phyloP scores from a whole-genome alignment of 2,888 invertebrate genomes.

The Eremobia ochroleuca region DNA sequence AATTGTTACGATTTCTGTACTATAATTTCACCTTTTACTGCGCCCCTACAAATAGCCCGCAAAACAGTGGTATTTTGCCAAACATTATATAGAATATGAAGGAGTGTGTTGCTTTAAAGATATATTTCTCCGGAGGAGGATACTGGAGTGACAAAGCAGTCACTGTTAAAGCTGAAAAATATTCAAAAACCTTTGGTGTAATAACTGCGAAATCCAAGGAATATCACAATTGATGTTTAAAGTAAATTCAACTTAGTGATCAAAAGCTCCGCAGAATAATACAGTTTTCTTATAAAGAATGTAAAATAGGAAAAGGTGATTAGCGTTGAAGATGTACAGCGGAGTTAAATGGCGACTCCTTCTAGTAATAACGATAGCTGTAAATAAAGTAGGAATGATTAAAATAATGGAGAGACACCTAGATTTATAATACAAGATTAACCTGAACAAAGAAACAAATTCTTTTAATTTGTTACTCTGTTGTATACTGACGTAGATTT shows the following conservation, averaged over 20 bases:
- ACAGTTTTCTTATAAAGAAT: slow-evolving; percentile 50
- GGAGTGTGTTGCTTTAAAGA: slow-evolving; percentile 58
- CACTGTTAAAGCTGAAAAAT: slow-evolving; percentile 38
- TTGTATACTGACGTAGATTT: too few species aligned
- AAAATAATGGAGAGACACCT: neutral
- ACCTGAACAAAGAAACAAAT: neutral
- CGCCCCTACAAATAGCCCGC: slow-evolving; percentile 44
- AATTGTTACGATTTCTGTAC: neutral
- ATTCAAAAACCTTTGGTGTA: neutral
- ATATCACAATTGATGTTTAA: slow-evolving; percentile 1
- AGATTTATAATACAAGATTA: neutral
- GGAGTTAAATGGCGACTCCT: slow-evolving; percentile 44
- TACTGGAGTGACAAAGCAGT: slow-evolving; percentile 16
- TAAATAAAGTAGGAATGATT: slow-evolving; percentile 22
- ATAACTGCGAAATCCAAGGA: slow-evolving; percentile 29
- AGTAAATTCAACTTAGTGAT: slow-evolving; percentile 39
- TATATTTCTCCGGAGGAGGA: slow-evolving; percentile 28
- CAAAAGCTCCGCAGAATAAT: slow-evolving; percentile 65
- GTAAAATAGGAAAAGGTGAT: slow-evolving; percentile 64
- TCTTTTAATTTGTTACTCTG: too few species aligned
- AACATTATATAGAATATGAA: slow-evolving; percentile 49
- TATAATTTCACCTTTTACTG: slow-evolving; percentile 51
- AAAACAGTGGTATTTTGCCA: slow-evolving; percentile 45
- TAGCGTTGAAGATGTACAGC: slow-evolving; percentile 61
- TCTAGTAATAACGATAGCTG: slow-evolving; percentile 45